A percentile compares a stretch with the other conserved stretches of the same genome.
Conservation (phyloP, 1,140 invertebrate genomes). For the Zaprionus tsacasi region DNA sequence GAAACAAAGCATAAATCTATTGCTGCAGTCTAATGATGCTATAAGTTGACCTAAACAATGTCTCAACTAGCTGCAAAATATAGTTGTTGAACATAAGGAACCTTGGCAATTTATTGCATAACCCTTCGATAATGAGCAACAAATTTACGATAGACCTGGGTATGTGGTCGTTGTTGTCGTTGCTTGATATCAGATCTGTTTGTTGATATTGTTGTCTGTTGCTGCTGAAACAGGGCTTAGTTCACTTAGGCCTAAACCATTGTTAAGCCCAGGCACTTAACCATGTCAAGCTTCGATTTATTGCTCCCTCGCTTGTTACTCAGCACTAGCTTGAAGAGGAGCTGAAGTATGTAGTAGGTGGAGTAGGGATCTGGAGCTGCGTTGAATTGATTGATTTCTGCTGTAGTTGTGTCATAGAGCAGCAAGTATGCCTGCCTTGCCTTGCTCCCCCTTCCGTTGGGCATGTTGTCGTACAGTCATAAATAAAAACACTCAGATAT, state of each 20-base stretch:
- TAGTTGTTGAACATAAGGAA: no score
- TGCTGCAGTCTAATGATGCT: background rate
- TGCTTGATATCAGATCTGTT: background rate
- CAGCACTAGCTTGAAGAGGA: constrained; percentile 2
- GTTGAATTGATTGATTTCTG: constrained; percentile 73
- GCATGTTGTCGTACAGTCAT: constrained; percentile 70
- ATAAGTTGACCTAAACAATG: background rate
- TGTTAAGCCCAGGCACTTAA: constrained; percentile 55
- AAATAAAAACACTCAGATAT: constrained; percentile 82
- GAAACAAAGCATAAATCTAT: background rate
- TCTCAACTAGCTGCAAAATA: background rate
- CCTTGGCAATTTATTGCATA: constrained; percentile 6
- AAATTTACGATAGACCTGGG: constrained; percentile 26
- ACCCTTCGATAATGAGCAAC: constrained; percentile 17
- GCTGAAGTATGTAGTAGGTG: background rate
- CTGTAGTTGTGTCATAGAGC: constrained; percentile 62
- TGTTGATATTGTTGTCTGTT: background rate
- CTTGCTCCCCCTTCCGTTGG: background rate
- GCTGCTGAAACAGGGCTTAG: constrained; percentile 8
- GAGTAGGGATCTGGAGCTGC: background rate
- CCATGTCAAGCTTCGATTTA: constrained; percentile 53
- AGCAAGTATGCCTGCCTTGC: constrained; percentile 11
- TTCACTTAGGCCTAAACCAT: constrained; percentile 37
- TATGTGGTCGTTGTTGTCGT: background rate
- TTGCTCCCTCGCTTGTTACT: constrained; percentile 32